phyloP scores from a whole-genome alignment of 2,888 invertebrate species.

The Macropis europaea region DNA sequence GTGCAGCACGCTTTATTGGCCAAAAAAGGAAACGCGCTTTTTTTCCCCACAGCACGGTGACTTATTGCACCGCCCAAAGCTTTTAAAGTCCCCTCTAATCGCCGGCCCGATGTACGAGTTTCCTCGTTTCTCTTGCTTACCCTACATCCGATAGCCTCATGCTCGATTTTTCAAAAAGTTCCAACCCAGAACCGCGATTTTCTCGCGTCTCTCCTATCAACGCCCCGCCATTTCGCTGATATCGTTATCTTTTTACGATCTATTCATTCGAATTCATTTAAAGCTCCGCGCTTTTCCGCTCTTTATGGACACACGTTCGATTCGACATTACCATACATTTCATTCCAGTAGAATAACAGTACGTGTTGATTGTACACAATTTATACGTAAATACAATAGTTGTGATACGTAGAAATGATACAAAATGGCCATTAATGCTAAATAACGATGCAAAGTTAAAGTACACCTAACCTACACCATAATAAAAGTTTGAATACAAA shows the following conservation, averaged over 20 bases:
- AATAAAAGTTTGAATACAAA: too few relatives aligned
- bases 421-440: too few relatives aligned
- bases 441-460: too few relatives aligned
- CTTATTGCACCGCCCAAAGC: constrained; percentile 56
- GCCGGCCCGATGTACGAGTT: constrained; percentile 53
- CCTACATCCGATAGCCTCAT: constrained; percentile 47
- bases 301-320: too few relatives aligned
- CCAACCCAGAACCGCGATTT: constrained; percentile 15
- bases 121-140: constrained; percentile 59
- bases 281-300: too few relatives aligned
- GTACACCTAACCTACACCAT: too few relatives aligned
- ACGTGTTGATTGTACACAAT: too few relatives aligned
- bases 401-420: too few relatives aligned
- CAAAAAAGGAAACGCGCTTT: constrained; percentile 58
- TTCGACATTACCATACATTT: too few relatives aligned
- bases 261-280: neutral
- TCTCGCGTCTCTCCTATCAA: neutral
- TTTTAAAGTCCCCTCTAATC: constrained; percentile 66
- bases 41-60: constrained; percentile 41
- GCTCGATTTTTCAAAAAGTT: constrained; percentile 43
- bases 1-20: constrained; percentile 65
- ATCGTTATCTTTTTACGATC: too few relatives aligned
- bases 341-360: too few relatives aligned
- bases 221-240: neutral
- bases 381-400: too few relatives aligned